A percentile compares a stretch with the other conserved stretches of the same genome.
Conservation (phyloP, 2,797 vertebrate species). For the Buphagus erythrorhynchus region DNA sequence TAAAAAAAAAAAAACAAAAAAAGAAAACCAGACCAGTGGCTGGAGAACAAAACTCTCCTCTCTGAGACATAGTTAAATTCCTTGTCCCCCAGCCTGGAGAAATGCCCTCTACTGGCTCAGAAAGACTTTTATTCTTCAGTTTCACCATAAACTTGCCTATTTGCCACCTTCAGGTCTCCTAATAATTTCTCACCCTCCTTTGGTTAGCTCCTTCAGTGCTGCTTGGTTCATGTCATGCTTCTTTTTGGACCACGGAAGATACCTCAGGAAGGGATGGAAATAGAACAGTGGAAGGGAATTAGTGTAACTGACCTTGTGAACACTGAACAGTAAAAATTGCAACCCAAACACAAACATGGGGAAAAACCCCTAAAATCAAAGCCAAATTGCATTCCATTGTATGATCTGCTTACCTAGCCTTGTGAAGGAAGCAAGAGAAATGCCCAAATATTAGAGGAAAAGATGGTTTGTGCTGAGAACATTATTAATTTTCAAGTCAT, state of each 20-base stretch:
- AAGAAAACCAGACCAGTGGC: fast-evolving
- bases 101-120: neutral
- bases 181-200: neutral
- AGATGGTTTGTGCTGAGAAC: neutral
- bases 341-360: neutral
- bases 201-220: neutral
- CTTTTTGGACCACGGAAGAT: neutral
- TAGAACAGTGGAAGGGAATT: neutral
- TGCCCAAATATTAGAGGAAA: neutral
- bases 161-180: neutral
- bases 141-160: neutral
- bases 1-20: neutral
- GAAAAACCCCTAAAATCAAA: neutral
- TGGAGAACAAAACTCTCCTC: neutral
- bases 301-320: neutral
- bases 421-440: neutral
- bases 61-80: neutral
- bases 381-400: neutral
- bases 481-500: neutral
- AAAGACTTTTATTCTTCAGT: neutral
- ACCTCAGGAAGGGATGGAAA: neutral
- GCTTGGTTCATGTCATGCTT: neutral
- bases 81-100: neutral
- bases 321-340: neutral
- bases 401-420: neutral